phyloP scores from a whole-genome alignment of 2,113 vertebrate species.

The Microtus montanus region DNA sequence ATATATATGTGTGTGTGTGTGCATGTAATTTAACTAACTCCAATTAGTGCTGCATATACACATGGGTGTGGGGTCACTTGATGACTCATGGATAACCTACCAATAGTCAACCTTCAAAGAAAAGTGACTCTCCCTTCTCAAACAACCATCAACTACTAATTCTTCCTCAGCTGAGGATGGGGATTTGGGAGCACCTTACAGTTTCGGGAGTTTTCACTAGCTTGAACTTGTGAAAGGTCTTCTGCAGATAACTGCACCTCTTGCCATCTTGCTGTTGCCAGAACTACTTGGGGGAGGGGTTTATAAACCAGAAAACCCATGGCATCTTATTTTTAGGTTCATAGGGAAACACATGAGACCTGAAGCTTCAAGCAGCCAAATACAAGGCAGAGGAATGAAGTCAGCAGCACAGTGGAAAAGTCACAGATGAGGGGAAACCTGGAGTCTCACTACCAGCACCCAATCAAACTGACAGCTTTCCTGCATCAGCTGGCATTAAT shows the following conservation, averaged over 20 bases:
- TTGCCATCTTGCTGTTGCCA: neutral
- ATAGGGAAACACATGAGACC: neutral
- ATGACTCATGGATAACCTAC: neutral
- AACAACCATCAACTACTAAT: neutral
- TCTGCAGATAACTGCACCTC: neutral
- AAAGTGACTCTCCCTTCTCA: neutral
- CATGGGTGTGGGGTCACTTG: neutral
- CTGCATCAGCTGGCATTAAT: constrained; percentile 13
- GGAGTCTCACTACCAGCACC: neutral
- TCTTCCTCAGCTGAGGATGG: neutral
- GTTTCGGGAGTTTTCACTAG: neutral
- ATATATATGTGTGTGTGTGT: neutral
- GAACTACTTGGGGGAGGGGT: neutral
- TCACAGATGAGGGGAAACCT: neutral
- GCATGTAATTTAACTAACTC: neutral
- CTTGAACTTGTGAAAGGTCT: too few species aligned
- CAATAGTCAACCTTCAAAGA: neutral
- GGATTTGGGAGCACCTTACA: neutral
- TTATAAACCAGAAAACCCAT: too few species aligned
- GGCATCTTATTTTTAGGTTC: neutral
- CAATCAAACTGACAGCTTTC: neutral
- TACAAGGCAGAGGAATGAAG: neutral
- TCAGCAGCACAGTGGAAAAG: neutral
- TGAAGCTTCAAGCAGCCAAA: neutral
- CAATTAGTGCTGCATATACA: neutral